phyloP scores from a whole-genome alignment of 2,113 vertebrate species.

The Callipepla squamata region DNA sequence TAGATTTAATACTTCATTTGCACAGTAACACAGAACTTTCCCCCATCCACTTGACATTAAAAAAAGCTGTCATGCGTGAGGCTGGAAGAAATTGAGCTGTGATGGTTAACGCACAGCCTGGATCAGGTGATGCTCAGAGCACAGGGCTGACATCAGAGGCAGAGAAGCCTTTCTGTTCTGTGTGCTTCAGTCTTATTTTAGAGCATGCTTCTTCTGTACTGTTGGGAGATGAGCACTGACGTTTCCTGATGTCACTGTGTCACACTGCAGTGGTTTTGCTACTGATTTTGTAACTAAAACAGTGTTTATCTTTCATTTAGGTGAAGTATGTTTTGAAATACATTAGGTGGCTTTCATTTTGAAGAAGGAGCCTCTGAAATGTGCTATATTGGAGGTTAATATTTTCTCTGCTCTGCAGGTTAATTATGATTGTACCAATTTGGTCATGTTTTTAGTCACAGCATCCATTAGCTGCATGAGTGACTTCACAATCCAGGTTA shows the following conservation, averaged over 20 bases:
- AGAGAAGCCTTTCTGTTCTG: neutral
- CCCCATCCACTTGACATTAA: conserved; percentile 18
- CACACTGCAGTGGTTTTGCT: neutral
- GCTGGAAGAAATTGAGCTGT: neutral
- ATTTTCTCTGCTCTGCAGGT: neutral
- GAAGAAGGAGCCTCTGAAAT: neutral
- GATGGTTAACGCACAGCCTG: neutral
- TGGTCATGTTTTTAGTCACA: neutral
- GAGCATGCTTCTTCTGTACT: neutral
- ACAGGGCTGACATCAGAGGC: neutral
- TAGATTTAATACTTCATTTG: conserved; percentile 4
- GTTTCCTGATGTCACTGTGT: neutral
- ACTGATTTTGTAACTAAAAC: neutral
- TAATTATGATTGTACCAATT: neutral
- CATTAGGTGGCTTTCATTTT: neutral
- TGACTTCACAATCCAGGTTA: neutral
- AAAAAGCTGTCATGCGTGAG: conserved; percentile 22
- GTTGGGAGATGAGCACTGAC: neutral
- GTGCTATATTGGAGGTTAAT: neutral
- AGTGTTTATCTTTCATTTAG: neutral
- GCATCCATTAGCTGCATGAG: neutral
- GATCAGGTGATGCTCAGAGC: neutral
- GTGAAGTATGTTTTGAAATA: neutral
- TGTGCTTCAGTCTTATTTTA: neutral
- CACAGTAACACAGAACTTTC: conserved; percentile 22